Conservation (phyloP, 2,888 invertebrate genomes). For the Caenorhabditis sp. region DNA sequence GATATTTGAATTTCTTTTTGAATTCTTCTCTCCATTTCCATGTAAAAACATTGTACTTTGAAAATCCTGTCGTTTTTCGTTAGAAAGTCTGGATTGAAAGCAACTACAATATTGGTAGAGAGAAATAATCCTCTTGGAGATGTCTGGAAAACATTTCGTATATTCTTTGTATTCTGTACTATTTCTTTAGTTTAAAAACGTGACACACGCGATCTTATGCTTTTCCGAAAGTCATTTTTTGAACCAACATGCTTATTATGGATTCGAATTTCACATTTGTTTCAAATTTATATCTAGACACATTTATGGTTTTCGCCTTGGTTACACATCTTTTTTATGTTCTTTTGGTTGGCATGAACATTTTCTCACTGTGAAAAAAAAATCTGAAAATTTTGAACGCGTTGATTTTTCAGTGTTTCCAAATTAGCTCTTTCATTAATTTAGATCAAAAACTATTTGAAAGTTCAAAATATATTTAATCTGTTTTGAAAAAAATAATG, state of each 20-base stretch:
- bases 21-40: constrained; percentile 66
- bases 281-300: not conserved
- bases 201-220: not conserved
- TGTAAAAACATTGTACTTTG: constrained; percentile 68
- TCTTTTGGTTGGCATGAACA: not conserved
- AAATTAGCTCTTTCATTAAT: too few relatives aligned
- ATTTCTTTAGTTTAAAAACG: not conserved
- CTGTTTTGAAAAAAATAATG: too few relatives aligned
- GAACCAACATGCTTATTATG: not conserved
- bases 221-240: too few relatives aligned
- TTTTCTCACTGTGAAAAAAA: too few relatives aligned
- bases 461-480: too few relatives aligned
- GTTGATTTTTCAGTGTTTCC: too few relatives aligned
- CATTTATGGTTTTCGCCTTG: not conserved
- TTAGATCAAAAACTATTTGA: too few relatives aligned
- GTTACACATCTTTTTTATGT: not conserved
- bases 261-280: not conserved
- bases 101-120: constrained; percentile 60
- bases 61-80: constrained; percentile 66
- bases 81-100: constrained; percentile 67
- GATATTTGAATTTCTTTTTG: constrained; percentile 64
- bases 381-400: too few relatives aligned
- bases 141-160: constrained; percentile 35
- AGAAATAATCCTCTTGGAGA: constrained; percentile 66
- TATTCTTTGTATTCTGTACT: not conserved